Conservation (phyloP, 2,797 vertebrate genomes). For the Harpagifer antarcticus region DNA sequence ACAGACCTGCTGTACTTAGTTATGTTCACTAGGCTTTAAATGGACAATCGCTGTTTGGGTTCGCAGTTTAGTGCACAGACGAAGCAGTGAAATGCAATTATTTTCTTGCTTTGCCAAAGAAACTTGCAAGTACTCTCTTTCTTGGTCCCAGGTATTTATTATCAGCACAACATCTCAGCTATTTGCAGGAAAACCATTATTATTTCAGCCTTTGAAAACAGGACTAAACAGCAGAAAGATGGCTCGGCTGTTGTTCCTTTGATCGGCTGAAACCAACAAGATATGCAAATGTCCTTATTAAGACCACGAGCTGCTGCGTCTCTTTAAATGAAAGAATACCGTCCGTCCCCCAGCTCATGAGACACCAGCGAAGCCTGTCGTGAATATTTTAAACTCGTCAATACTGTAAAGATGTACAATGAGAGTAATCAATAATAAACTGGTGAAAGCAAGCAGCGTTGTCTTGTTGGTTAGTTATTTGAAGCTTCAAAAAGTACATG, state of each 20-base stretch:
- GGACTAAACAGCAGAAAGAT: conserved; percentile 16
- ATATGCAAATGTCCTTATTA: conserved; percentile 47
- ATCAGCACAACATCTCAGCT: background rate
- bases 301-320: background rate
- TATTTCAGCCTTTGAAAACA: background rate
- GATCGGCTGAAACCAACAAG: conserved; percentile 11
- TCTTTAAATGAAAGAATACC: conserved; percentile 36
- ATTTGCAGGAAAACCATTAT: conserved; percentile 4
- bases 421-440: too few species aligned
- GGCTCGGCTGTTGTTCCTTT: conserved; percentile 5
- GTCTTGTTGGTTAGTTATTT: too few species aligned
- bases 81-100: background rate
- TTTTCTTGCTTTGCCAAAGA: background rate
- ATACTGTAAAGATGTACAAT: too few species aligned
- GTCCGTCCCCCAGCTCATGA: conserved; percentile 3
- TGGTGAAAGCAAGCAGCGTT: too few species aligned
- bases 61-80: background rate
- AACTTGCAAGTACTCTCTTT: background rate
- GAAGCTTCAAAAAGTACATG: too few species aligned
- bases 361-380: conserved; percentile 24
- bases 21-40: background rate
- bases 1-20: background rate
- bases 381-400: too few species aligned
- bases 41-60: background rate
- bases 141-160: background rate